Evolutionary conservation across 1,140 invertebrate species (phyloP), one percentile per base, ranked within the genome.

Genomic region (Tenebrio molitor): DNA sequence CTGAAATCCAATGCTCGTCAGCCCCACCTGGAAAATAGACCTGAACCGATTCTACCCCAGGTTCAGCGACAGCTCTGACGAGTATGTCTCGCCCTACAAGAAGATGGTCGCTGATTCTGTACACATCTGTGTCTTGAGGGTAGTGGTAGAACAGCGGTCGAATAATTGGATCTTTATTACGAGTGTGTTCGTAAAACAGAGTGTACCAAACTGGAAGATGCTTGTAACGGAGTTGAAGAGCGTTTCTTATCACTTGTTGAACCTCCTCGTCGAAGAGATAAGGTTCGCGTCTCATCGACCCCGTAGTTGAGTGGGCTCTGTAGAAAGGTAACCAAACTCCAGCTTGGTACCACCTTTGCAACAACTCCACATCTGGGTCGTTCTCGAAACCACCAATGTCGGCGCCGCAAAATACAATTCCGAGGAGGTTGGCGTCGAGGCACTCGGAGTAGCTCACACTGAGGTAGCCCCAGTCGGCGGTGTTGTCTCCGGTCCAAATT

Each of bases 331-430:
- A 83, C 83, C 86, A 89, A 1, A 86, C 85, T 7, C 82, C 88
- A 33, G 73, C 75, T 53, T 99, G 97, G 81, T 99, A 97, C 97
- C 97, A 99, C 53, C 97, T 88, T 36, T 88, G 89, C 68, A 98
- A 87, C n/a, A 99, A 85, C 82, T 99, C 95, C 8, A 88, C 80
- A 74, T 97, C 94, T 0, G 97, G 96, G 84, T 98, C 72, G 1
- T 93, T 92, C 84, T 76, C 71, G 5, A 33, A 33, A 73, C 98
- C 98, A n/a, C 95, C 97, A 68, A 99, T 91, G 85, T 99, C 98
- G 41, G 97, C 95, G 5, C 98, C 98, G 81, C 95, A 96, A 83
- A 98, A 96, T 0, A 93, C 92, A 73, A 98, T 90, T 0, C 98
- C 98, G 0, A 76, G 64, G 2, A 80, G 14, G 66, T 78, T 78